Conservation (phyloP, 1,140 invertebrate species). For the Drosophila saltans region DNA sequence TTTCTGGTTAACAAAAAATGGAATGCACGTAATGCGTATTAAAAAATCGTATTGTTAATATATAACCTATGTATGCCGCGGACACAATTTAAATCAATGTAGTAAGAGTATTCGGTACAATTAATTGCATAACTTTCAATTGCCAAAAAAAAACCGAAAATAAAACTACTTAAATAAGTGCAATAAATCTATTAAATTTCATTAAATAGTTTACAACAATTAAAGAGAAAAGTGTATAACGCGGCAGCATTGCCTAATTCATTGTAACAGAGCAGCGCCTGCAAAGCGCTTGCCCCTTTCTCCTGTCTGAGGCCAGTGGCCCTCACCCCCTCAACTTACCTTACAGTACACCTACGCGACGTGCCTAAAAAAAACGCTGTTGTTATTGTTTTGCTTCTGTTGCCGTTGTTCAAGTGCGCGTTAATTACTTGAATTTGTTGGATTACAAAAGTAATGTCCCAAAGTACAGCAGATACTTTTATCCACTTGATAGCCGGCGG, state of each 20-base stretch:
- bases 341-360: conserved; percentile 17
- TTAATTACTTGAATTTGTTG: conserved; percentile 44
- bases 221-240: conserved; percentile 19
- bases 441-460: conserved; percentile 53
- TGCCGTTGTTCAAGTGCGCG: conserved; percentile 52
- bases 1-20: neutral
- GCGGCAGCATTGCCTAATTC: conserved; percentile 3
- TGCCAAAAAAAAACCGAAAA: conserved; percentile 41
- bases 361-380: conserved; percentile 40
- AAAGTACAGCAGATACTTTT: conserved; percentile 67
- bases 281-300: neutral
- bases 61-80: neutral
- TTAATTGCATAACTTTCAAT: conserved; percentile 43
- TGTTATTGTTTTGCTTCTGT: conserved; percentile 20
- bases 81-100: neutral
- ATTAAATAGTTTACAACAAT: conserved; percentile 7
- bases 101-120: conserved; percentile 32
- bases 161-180: conserved; percentile 18
- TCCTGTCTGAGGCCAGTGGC: conserved; percentile 15
- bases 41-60: neutral
- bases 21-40: neutral
- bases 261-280: conserved; percentile 13
- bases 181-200: conserved; percentile 24
- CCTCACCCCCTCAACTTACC: conserved; percentile 3
- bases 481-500: conserved; percentile 73